A percentile compares a stretch with the other conserved stretches of the same genome.
Evolutionary conservation across 2,888 invertebrate genomes (phyloP).

Genomic region (Strigamia transsilvanica): DNA sequence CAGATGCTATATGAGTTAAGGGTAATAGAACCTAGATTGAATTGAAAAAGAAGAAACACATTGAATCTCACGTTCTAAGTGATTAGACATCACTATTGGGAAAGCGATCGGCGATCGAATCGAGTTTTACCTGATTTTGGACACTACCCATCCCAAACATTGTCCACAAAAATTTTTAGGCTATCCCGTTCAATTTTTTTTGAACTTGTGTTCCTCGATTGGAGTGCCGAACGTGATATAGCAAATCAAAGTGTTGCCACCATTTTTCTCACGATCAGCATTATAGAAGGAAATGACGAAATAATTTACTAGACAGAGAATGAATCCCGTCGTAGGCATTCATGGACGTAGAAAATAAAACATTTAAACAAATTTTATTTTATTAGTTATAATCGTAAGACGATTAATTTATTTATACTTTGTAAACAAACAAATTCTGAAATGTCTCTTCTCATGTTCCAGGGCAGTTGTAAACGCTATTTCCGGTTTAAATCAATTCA

Average conservation of each 20-base stretch:
- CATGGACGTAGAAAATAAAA: neutral
- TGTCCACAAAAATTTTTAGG: constrained; percentile 18
- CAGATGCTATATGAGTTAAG: constrained; percentile 46
- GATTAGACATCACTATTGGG: neutral
- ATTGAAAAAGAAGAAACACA: neutral
- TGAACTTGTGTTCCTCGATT: constrained; percentile 4
- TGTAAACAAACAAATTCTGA: neutral
- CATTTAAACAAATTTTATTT: no score
- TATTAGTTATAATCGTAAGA: no score
- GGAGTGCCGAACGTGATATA: constrained; percentile 16
- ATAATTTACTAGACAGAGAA: neutral
- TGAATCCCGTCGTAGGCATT: neutral
- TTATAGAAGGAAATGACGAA: neutral
- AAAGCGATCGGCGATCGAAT: neutral
- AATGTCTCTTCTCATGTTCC: no score
- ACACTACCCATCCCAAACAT: constrained; percentile 51
- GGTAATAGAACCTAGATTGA: constrained; percentile 26
- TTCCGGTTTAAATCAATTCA: no score
- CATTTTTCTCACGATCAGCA: constrained; percentile 34
- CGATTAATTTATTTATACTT: neutral
- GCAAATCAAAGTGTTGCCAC: constrained; percentile 13
- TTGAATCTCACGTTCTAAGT: neutral
- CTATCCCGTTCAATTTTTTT: constrained; percentile 21
- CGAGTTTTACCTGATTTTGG: constrained; percentile 50
- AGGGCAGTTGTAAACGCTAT: no score